Base-by-base conservation (phyloP, 2,113 vertebrate genomes). In the Colius striatus region DNA sequence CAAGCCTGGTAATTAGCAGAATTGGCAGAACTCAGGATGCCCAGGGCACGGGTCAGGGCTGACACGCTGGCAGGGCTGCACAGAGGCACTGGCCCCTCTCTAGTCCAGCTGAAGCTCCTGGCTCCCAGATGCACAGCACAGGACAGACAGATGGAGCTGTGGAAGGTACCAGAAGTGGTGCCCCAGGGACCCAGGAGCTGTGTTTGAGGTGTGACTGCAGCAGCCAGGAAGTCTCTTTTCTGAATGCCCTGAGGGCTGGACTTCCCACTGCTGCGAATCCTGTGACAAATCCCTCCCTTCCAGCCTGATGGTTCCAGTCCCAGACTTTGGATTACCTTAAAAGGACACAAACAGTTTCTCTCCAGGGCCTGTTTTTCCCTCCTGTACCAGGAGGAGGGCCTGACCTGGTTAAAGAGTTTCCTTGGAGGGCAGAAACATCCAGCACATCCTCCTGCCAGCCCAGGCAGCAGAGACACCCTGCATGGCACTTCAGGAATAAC, bases 301-400 rank as follows among this genome's bases (percentile, higher is more conserved):
- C 87, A 85, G 90, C 70, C 93, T 6, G 54, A 62, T 43, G 30
- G 8, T 34, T 48, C 58, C 95, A 84, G 87, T 60, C 87, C 53
- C 89, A 86, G 90, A 75, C 86, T 92, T 87, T 93, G 85, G 6
- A 97, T 83, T 95, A 81, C 98, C 98, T 97, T 97, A 97, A 97
- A 98, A 98, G 98, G 98, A 93, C 76, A 96, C 62, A 57, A 92
- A 67, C 16, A 7, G 67, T 76, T 85, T 92, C 57, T 68, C 70
- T 75, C 61, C 60, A 10, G 43, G 76, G 57, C 36, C 11, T 81
- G 70, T 47, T 62, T 89, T 21, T 80, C 15, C 13, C 43, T 45
- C 15, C 25, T 30, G 8, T 5, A 48, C 61, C 55, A 43, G 58
- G 7, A 78, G 48, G 38, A 80, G 50, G 51, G 53, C 26, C 38